Conservation (phyloP, 2,113 vertebrate genomes). For the Marmota monax region DNA sequence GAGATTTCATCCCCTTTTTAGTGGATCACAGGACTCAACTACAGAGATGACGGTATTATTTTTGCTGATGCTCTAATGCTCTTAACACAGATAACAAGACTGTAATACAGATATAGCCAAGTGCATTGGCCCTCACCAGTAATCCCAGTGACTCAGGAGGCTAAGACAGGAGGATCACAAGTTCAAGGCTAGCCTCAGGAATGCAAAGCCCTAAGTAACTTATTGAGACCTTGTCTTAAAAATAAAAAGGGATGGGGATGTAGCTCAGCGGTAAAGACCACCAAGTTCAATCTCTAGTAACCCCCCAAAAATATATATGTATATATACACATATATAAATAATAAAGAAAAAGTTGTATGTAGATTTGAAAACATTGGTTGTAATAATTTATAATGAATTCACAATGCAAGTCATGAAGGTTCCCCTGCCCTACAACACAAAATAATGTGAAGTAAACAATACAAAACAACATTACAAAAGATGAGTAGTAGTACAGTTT, state of each 20-base stretch:
- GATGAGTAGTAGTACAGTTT: background rate
- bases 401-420: background rate
- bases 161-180: background rate
- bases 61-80: slow-evolving; percentile 22
- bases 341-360: background rate
- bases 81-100: background rate
- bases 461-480: background rate
- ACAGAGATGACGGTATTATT: background rate
- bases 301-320: too few relatives aligned
- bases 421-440: background rate
- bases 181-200: background rate
- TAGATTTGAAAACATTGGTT: background rate
- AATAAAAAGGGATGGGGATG: too few relatives aligned
- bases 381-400: background rate
- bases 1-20: background rate
- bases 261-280: too few relatives aligned
- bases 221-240: background rate
- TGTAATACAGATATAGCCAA: background rate
- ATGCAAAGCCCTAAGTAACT: background rate
- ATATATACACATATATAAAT: too few relatives aligned
- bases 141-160: background rate
- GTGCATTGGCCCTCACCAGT: background rate
- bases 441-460: slow-evolving; percentile 53
- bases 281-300: too few relatives aligned
- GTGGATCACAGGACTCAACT: background rate